Percentiles rank a stretch among this genome's conserved stretches.
Conservation (phyloP, 92 coral and sea anemone species). For the Plumapathes pennacea region DNA sequence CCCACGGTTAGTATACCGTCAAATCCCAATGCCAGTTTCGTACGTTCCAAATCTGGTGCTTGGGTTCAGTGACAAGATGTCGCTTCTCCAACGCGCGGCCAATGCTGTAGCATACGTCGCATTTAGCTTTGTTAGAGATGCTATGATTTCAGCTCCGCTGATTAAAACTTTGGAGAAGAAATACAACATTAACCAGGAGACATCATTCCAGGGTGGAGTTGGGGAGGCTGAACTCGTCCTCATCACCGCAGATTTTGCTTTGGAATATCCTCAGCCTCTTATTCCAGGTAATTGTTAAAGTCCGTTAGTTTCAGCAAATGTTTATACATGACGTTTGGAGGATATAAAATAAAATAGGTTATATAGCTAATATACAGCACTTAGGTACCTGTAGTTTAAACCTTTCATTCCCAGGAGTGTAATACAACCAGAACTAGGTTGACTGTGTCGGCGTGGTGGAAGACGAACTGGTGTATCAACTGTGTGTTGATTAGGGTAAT, state of each 20-base stretch:
- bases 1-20: neutral
- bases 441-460: no score
- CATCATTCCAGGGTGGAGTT: constrained; percentile 17
- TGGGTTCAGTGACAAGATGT: constrained; percentile 37
- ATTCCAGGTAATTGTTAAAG: no score
- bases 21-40: constrained; percentile 19
- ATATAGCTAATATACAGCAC: no score
- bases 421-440: no score
- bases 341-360: no score
- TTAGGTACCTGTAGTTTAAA: no score
- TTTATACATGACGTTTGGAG: no score
- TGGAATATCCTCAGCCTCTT: constrained; percentile 67
- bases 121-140: neutral
- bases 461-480: no score
- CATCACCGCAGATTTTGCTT: constrained; percentile 41
- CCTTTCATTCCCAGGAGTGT: no score
- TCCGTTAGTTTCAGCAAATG: no score
- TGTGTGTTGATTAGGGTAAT: no score
- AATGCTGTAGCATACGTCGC: constrained; percentile 8
- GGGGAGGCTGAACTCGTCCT: constrained; percentile 47
- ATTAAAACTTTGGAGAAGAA: constrained; percentile 5
- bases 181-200: constrained; percentile 23
- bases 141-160: neutral
- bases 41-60: constrained; percentile 32
- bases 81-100: constrained; percentile 42